Conservation (phyloP, 2,888 invertebrate species). For the Scelioninae gen. 1 region DNA sequence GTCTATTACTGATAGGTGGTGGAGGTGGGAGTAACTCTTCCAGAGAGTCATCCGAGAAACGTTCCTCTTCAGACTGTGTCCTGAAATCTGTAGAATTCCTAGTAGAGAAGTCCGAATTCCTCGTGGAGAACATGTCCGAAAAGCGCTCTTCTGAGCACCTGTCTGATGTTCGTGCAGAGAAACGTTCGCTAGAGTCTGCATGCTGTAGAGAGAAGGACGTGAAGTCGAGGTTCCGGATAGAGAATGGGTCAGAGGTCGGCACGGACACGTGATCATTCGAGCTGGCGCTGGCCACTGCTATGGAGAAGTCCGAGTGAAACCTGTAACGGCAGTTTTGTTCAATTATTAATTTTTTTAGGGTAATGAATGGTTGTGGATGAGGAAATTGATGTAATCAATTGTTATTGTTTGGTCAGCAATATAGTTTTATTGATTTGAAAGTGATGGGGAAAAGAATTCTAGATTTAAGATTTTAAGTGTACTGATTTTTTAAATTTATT, state of each 20-base stretch:
- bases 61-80: slow-evolving; percentile 85
- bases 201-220: slow-evolving; percentile 79
- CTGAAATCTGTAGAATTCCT: slow-evolving; percentile 83
- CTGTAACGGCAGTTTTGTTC: slow-evolving; percentile 25
- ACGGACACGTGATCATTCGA: slow-evolving; percentile 83
- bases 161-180: slow-evolving; percentile 79
- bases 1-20: slow-evolving; percentile 87
- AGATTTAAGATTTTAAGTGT: no score
- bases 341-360: slow-evolving; percentile 4
- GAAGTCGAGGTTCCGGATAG: slow-evolving; percentile 81
- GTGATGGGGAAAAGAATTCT: no score
- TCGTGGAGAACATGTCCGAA: slow-evolving; percentile 81
- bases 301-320: slow-evolving; percentile 83
- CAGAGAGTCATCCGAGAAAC: slow-evolving; percentile 93
- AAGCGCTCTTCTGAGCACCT: slow-evolving; percentile 80
- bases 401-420: no score
- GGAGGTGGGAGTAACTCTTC: slow-evolving; percentile 91
- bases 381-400: no score
- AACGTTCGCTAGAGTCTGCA: slow-evolving; percentile 78
- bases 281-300: slow-evolving; percentile 82
- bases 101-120: slow-evolving; percentile 82
- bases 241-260: slow-evolving; percentile 82
- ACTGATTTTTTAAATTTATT: no score
- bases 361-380: no score
- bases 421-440: no score